phyloP scores from a whole-genome alignment of 2,113 vertebrate genomes.

The Bothrops jararaca region DNA sequence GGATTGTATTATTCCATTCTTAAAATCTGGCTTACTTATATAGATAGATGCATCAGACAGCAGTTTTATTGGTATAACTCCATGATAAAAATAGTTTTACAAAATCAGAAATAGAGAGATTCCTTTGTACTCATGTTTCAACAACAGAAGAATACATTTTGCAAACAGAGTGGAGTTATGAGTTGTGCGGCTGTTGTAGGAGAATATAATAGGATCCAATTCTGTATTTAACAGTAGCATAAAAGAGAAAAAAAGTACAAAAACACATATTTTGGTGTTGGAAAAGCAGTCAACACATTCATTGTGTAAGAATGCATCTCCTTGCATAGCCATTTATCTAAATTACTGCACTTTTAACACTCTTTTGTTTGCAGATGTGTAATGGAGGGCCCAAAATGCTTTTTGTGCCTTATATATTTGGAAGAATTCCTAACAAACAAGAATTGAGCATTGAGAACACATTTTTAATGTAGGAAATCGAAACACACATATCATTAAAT shows the following conservation, averaged over 20 bases:
- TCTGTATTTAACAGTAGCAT: conserved; percentile 27
- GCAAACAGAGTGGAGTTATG: conserved; percentile 31
- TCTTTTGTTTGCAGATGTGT: conserved; percentile 16
- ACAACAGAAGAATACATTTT: conserved; percentile 21
- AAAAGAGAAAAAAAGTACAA: background rate
- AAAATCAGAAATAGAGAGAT: conserved; percentile 6
- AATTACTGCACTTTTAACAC: conserved; percentile 42
- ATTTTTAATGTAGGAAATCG: conserved; percentile 28
- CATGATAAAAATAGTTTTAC: background rate
- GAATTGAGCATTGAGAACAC: conserved; percentile 21
- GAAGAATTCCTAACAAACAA: conserved; percentile 29
- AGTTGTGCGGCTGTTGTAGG: conserved; percentile 12
- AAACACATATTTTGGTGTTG: conserved; percentile 33
- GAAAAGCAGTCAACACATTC: conserved; percentile 26
- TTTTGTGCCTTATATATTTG: conserved; percentile 31
- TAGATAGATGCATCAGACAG: background rate
- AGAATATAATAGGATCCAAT: conserved; percentile 34
- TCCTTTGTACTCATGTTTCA: conserved; percentile 3
- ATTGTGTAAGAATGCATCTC: conserved; percentile 21
- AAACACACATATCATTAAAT: background rate
- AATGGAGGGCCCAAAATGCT: background rate
- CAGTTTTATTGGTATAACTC: background rate
- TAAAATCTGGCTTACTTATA: conserved; percentile 22
- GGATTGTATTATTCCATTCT: background rate
- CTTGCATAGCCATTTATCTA: conserved; percentile 26